Base-by-base conservation (phyloP, 2,797 vertebrate genomes). In the Cyprinella venusta region DNA sequence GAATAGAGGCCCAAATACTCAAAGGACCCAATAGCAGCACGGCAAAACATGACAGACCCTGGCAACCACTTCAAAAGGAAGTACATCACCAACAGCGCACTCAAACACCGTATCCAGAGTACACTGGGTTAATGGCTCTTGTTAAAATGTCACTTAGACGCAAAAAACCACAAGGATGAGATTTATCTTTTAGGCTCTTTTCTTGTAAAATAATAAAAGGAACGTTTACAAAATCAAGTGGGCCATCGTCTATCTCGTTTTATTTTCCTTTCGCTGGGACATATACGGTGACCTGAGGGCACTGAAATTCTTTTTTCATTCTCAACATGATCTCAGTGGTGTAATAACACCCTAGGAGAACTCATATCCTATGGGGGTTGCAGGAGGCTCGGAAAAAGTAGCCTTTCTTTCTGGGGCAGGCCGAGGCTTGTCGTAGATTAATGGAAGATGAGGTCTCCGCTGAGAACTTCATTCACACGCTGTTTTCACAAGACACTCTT, bases 381-480 rank as follows among this genome's bases (percentile, higher is more conserved):
- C 50, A 84, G 48, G 36, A 74, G 76, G 72, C 71, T 30, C 19
- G 36, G 79, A 74, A 84, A 65, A 79, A 82, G 67, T 19, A 65
- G 64, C 71, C 79, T 56, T 76, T 79, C 76, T 79, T 67, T 59
- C 71, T 61, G 8, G 65, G 81, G 59, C 94, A 92, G 84, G 93
- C 87, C 80, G 45, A 83, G 89, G 88, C 93, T 90, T 91, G 91
- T 84, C 77, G 75, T 56, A 88, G 88, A 89, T 88, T 86, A 80
- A 85, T 86, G 88, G 67, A 89, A 92, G 84, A 71, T 87, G 85
- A 75, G 77, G 68, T 64, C 56, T 75, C 79, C n/a, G 48, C 15
- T 26, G 56, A 30, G 74, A 81, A 52, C 78, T 80, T 54, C 18
- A 61, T 70, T 83, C 71, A 76, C 68, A 59, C 26, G 18, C 18